Evolutionary conservation across 2,113 vertebrate species (phyloP).

Genomic region (Nematolebias whitei): DNA sequence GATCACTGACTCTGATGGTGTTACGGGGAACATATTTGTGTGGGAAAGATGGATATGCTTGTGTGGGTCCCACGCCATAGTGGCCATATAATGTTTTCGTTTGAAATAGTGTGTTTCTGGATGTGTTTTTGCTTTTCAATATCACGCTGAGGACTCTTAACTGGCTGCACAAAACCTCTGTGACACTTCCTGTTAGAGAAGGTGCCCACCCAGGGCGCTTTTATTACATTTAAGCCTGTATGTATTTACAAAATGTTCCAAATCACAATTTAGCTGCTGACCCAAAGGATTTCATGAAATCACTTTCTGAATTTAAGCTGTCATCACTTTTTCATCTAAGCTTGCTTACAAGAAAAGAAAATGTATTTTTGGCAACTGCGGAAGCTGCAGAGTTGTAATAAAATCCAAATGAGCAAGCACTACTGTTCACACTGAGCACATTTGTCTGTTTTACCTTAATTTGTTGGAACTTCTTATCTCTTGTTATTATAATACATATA

Average conservation of each 20-base stretch:
- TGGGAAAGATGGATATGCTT: constrained; percentile 22
- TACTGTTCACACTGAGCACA: not conserved
- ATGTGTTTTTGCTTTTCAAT: not conserved
- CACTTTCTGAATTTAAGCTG: not conserved
- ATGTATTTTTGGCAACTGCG: not conserved
- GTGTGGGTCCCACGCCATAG: not conserved
- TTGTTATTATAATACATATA: too few species aligned
- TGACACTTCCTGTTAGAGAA: not conserved
- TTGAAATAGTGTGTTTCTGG: not conserved
- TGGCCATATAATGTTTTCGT: constrained; percentile 9
- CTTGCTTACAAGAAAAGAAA: not conserved
- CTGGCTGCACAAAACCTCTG: not conserved
- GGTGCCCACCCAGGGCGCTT: not conserved
- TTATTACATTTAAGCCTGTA: not conserved
- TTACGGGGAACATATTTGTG: constrained; percentile 28
- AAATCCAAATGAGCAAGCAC: not conserved
- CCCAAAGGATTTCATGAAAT: not conserved
- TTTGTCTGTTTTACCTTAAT: too few species aligned
- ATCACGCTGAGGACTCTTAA: not conserved
- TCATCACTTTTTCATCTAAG: not conserved
- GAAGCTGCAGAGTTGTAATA: not conserved
- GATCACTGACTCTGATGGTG: constrained; percentile 64
- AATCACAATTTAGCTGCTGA: not conserved
- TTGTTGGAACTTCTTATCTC: too few species aligned
- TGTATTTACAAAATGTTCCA: not conserved